phyloP scores from a whole-genome alignment of 2,113 vertebrate genomes.

The Antechinus stuartii region DNA sequence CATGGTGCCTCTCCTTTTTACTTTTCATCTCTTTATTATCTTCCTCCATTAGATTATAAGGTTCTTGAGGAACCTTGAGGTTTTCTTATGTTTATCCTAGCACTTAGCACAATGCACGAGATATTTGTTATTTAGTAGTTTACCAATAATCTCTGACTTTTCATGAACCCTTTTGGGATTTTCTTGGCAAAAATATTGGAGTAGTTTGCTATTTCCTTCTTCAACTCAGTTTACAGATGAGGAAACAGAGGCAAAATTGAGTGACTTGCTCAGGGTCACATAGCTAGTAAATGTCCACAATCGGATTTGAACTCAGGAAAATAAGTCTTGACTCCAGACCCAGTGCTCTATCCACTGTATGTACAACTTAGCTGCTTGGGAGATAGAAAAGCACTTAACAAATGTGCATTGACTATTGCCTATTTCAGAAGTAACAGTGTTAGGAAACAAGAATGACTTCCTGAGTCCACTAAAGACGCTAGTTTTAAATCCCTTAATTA shows the following conservation, averaged over 20 bases:
- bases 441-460: background rate
- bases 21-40: background rate
- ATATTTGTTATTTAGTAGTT: background rate
- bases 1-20: background rate
- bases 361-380: background rate
- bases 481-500: background rate
- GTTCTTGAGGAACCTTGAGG: background rate
- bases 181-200: background rate
- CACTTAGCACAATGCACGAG: background rate
- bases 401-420: background rate
- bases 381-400: background rate
- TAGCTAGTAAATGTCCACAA: background rate
- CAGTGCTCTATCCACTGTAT: background rate
- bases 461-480: background rate
- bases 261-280: background rate
- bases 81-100: background rate
- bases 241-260: background rate
- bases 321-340: background rate
- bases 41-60: background rate
- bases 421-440: background rate
- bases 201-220: background rate
- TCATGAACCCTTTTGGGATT: background rate
- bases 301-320: background rate
- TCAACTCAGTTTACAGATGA: background rate
- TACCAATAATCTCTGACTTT: background rate